Percentiles rank a stretch among this genome's conserved stretches.
These are phyloP conservation scores for Colletes gigas DNA, from an alignment of 1,140 invertebrate species.

Conservation along the genomic window DNA sequence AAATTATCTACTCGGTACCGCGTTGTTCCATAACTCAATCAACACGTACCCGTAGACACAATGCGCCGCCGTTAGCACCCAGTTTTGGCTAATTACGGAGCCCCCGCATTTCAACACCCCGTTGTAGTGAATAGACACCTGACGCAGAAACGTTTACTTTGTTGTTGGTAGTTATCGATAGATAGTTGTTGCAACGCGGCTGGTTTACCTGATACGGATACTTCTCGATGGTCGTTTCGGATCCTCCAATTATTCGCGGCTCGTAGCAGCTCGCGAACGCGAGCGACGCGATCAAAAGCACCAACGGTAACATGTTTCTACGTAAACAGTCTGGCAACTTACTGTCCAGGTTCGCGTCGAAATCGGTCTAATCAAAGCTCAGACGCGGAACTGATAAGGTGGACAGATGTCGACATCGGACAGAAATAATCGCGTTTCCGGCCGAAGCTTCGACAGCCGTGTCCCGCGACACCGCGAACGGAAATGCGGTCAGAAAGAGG, in stretches of 20 bases:
- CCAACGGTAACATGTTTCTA: conserved; percentile 32
- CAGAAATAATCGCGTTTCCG: neutral
- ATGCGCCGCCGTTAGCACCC: conserved; percentile 63
- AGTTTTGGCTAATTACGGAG: conserved; percentile 53
- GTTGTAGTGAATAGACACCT: conserved; percentile 53
- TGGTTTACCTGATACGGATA: conserved; percentile 58
- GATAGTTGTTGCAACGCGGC: neutral
- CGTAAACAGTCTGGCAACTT: neutral
- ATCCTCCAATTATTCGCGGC: conserved; percentile 45
- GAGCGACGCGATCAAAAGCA: conserved; percentile 4
- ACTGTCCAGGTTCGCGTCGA: conserved; percentile 2
- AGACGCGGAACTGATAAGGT: conserved; percentile 34
- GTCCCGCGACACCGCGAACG: neutral
- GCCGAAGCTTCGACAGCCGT: neutral
- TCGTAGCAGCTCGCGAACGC: neutral
- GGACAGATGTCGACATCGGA: neutral
- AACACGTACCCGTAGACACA: conserved; percentile 47
- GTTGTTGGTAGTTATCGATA: neutral
- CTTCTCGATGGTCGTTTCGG: conserved; percentile 19
- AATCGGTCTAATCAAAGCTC: neutral
- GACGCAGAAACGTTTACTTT: neutral
- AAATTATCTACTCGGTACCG: conserved; percentile 13
- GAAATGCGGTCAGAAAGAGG: neutral
- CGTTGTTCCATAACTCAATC: neutral
- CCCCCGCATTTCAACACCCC: conserved; percentile 44